These are phyloP conservation scores for Melanostoma mellinum DNA, from an alignment of 2,888 invertebrate species.

Conservation along the genomic window DNA sequence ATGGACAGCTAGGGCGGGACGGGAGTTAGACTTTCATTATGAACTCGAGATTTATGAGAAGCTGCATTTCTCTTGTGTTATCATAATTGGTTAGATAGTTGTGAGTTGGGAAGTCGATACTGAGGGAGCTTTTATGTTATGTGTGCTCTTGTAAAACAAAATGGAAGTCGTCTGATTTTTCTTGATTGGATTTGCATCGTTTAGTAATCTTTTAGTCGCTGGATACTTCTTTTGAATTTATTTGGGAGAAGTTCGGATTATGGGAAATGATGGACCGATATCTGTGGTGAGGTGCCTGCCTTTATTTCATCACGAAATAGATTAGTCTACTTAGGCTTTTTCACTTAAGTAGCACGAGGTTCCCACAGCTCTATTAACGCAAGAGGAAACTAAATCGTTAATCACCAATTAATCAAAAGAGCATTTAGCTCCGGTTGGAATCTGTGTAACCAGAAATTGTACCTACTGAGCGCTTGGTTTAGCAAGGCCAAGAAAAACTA, in stretches of 20 bases:
- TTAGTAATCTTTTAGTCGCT: conserved; percentile 23
- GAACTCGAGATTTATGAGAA: conserved; percentile 43
- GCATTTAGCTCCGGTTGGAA: no score
- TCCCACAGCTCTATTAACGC: no score
- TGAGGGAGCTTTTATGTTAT: conserved; percentile 24
- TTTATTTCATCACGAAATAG: background rate
- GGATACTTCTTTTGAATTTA: background rate
- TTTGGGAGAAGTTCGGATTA: background rate
- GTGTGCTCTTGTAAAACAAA: conserved; percentile 22
- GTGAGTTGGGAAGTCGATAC: conserved; percentile 23
- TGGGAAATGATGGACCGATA: background rate
- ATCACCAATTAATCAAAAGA: no score
- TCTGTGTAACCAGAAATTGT: no score
- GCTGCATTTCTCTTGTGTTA: conserved; percentile 27
- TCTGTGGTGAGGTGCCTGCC: background rate
- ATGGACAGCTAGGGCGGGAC: conserved; percentile 27
- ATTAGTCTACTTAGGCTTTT: no score
- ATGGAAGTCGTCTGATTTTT: conserved; percentile 43
- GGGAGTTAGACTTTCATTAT: conserved; percentile 42
- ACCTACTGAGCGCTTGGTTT: no score
- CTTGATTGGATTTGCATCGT: conserved; percentile 49
- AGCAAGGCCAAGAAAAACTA: no score
- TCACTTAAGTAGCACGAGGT: no score
- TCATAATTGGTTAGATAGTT: conserved; percentile 35
- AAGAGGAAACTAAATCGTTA: no score